phyloP scores from a whole-genome alignment of 2,797 vertebrate species.

The Odontamblyopus rebecca region DNA sequence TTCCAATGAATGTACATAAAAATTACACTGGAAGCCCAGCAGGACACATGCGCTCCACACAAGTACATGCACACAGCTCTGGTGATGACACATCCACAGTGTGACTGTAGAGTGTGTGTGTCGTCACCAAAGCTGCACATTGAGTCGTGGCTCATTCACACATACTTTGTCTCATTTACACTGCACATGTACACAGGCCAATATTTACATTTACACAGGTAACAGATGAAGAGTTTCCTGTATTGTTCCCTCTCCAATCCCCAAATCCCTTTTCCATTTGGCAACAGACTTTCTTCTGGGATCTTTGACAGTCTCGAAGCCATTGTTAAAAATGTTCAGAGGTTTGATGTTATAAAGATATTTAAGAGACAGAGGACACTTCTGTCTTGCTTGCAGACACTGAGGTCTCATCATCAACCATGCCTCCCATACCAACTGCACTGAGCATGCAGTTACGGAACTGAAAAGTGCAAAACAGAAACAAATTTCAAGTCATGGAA shows the following conservation, averaged over 20 bases:
- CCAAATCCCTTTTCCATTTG: constrained; percentile 48
- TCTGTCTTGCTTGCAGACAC: constrained; percentile 82
- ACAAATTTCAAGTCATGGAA: rapidly evolving
- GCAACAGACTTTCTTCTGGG: constrained; percentile 35
- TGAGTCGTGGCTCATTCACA: constrained; percentile 25
- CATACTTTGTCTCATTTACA: constrained; percentile 9
- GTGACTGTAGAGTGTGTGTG: constrained; percentile 14
- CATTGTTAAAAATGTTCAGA: constrained; percentile 34
- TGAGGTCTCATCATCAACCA: constrained; percentile 81
- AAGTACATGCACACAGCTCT: constrained; percentile 31
- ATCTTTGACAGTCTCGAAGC: constrained; percentile 26
- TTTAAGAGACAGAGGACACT: constrained; percentile 73
- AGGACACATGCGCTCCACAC: constrained; percentile 17
- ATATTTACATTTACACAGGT: constrained; percentile 32
- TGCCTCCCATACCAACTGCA: constrained; percentile 80
- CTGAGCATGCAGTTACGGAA: constrained; percentile 84
- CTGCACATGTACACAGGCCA: constrained; percentile 16
- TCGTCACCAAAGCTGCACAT: constrained; percentile 20
- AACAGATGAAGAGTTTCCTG: constrained; percentile 35
- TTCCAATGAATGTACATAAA: constrained; percentile 46
- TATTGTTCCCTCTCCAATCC: constrained; percentile 27
- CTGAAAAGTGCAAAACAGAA: constrained; percentile 51
- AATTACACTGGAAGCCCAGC: constrained; percentile 36
- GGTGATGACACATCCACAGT: constrained; percentile 29
- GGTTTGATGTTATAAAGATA: constrained; percentile 14